These are phyloP conservation scores for Tetraodon nigroviridis DNA, from an alignment of 2,113 vertebrate genomes.

Conservation along the genomic window DNA sequence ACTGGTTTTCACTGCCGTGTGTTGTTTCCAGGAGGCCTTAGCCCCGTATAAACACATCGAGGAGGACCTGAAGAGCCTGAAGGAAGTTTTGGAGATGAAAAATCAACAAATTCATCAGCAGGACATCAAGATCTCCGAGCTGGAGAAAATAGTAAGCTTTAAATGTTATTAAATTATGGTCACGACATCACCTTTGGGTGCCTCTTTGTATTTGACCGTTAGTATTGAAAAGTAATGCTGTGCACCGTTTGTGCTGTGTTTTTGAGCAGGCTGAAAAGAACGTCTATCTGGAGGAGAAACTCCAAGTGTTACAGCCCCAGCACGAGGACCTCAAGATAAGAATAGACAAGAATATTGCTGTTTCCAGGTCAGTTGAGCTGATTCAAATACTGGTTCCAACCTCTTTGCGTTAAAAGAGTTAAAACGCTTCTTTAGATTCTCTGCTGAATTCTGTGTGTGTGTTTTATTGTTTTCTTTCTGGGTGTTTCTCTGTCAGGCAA, in stretches of 20 bases:
- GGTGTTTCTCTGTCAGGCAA: slow-evolving; percentile 75
- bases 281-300: slow-evolving; percentile 86
- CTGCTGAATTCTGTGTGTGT: too few relatives aligned
- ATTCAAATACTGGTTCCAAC: too few relatives aligned
- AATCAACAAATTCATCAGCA: slow-evolving; percentile 95
- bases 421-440: too few relatives aligned
- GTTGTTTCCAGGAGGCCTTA: slow-evolving; percentile 76
- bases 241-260: slow-evolving; percentile 35
- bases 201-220: background rate
- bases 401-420: too few relatives aligned
- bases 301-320: slow-evolving; percentile 92
- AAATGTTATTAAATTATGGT: too few relatives aligned
- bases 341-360: slow-evolving; percentile 87
- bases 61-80: slow-evolving; percentile 91
- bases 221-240: slow-evolving; percentile 60
- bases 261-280: slow-evolving; percentile 89
- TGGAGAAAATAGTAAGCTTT: slow-evolving; percentile 88
- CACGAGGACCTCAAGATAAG: slow-evolving; percentile 91
- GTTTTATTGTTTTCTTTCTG: background rate
- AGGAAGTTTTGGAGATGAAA: slow-evolving; percentile 95
- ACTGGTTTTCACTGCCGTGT: background rate
- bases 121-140: slow-evolving; percentile 89
- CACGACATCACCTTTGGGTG: too few relatives aligned
- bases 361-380: slow-evolving; percentile 79
- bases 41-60: slow-evolving; percentile 94